Percentiles rank a stretch among this genome's conserved stretches.
Evolutionary conservation across 2,888 invertebrate genomes (phyloP).

Genomic region (Drosophila merina): DNA sequence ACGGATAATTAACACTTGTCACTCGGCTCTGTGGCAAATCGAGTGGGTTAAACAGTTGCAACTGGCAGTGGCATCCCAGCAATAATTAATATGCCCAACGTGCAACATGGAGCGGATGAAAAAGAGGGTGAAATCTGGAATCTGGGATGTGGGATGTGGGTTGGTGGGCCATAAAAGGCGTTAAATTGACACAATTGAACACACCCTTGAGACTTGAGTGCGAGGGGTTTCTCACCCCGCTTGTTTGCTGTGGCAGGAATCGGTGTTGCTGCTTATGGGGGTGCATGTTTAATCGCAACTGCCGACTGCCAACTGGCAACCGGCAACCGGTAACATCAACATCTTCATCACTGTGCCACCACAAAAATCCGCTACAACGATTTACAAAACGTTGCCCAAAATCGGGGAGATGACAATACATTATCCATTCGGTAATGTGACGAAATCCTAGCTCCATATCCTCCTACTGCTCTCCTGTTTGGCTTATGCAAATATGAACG

Average conservation of each 20-base stretch:
- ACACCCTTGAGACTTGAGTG: slow-evolving; percentile 73
- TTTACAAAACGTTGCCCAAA: slow-evolving; percentile 17
- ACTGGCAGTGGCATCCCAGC: slow-evolving; percentile 40
- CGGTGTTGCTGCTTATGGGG: slow-evolving; percentile 32
- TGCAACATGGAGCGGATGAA: slow-evolving; percentile 41
- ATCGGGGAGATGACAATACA: slow-evolving; percentile 26
- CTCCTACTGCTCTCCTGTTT: slow-evolving; percentile 44
- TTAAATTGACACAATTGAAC: slow-evolving; percentile 80
- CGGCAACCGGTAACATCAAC: slow-evolving; percentile 41
- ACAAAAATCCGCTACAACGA: slow-evolving; percentile 34
- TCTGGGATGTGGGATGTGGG: slow-evolving; percentile 10
- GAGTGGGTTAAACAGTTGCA: slow-evolving; percentile 63
- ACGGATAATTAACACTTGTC: slow-evolving; percentile 69
- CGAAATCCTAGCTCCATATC: neutral
- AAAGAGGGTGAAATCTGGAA: slow-evolving; percentile 17
- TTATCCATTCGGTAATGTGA: neutral
- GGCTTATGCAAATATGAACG: slow-evolving; percentile 67
- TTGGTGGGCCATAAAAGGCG: slow-evolving; percentile 70
- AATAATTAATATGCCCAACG: slow-evolving; percentile 78
- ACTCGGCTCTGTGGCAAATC: slow-evolving; percentile 54
- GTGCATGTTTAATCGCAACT: slow-evolving; percentile 68
- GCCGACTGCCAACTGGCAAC: slow-evolving; percentile 11
- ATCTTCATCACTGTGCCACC: slow-evolving; percentile 71
- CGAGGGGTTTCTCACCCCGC: slow-evolving; percentile 39
- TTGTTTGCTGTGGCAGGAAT: slow-evolving; percentile 41